Conservation (phyloP, 2,797 vertebrate species). For the Anguilla pacifica region DNA sequence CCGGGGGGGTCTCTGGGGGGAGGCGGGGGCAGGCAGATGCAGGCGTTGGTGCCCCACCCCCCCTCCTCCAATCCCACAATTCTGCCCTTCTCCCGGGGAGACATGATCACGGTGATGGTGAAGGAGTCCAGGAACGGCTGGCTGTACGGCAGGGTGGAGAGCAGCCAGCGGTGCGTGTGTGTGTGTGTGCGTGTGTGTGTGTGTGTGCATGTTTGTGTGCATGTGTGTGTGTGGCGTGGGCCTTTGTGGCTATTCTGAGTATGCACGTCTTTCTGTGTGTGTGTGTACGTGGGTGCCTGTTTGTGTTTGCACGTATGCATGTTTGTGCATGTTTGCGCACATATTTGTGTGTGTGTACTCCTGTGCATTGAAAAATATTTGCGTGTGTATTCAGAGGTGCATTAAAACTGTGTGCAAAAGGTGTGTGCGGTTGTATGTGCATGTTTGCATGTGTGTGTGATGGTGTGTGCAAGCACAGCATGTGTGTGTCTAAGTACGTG, state of each 20-base stretch:
- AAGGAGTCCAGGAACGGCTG: constrained; percentile 85
- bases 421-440: not conserved
- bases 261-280: not conserved
- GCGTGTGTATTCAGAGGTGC: not conserved
- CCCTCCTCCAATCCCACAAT: constrained; percentile 77
- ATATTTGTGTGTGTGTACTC: not conserved
- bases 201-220: not conserved
- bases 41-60: constrained; percentile 74
- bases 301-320: not conserved
- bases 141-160: constrained; percentile 84
- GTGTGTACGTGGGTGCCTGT: not conserved
- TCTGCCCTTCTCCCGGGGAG: constrained; percentile 79
- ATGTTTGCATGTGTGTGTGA: not conserved
- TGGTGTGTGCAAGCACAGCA: not conserved
- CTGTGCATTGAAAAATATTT: not conserved
- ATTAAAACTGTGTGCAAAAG: too few species aligned
- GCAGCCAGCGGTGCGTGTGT: constrained; percentile 72
- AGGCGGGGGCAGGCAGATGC: constrained; percentile 60
- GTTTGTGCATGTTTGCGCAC: not conserved
- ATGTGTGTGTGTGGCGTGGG: not conserved
- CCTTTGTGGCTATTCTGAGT: not conserved
- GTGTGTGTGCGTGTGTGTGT: not conserved
- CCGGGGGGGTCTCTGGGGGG: constrained; percentile 59
- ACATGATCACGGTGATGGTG: constrained; percentile 75
- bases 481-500: not conserved